Conservation (phyloP, 2,797 vertebrate species). For the Hippoglossus hippoglossus region DNA sequence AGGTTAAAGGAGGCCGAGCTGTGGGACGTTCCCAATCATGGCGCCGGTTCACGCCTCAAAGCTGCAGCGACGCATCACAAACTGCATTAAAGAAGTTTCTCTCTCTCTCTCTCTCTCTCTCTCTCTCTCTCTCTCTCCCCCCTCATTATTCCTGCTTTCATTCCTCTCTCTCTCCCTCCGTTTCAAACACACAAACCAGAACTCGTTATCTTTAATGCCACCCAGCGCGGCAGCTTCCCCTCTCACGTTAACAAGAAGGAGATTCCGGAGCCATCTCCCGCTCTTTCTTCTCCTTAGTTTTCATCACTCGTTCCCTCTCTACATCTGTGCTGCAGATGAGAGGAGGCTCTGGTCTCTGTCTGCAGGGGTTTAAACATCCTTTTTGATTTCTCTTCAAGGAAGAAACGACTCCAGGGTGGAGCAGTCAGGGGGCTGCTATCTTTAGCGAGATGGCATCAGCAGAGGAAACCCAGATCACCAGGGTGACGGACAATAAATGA, state of each 20-base stretch:
- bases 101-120: slow-evolving; percentile 6
- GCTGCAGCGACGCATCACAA: slow-evolving; percentile 7
- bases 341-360: slow-evolving; percentile 55
- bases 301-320: slow-evolving; percentile 34
- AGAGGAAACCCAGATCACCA: slow-evolving; percentile 6
- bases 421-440: slow-evolving; percentile 23
- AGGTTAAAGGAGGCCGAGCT: slow-evolving; percentile 21
- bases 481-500: background rate
- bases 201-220: slow-evolving; percentile 44
- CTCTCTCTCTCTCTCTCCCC: slow-evolving; percentile 12
- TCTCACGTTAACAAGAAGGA: slow-evolving; percentile 31
- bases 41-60: slow-evolving; percentile 38
- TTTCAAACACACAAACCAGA: slow-evolving; percentile 32
- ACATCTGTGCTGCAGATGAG: slow-evolving; percentile 64
- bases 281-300: slow-evolving; percentile 22
- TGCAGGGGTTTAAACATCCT: slow-evolving; percentile 61
- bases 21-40: slow-evolving; percentile 19
- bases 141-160: slow-evolving; percentile 40
- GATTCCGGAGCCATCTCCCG: slow-evolving; percentile 15
- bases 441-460: slow-evolving; percentile 31
- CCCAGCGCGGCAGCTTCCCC: slow-evolving; percentile 19
- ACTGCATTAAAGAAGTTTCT: slow-evolving; percentile 43
- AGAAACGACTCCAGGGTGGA: slow-evolving; percentile 40
- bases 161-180: slow-evolving; percentile 4
- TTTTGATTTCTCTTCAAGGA: slow-evolving; percentile 55